Evolutionary conservation across 1,140 invertebrate species (phyloP), one percentile per base, ranked within the genome.

Genomic region (Neuroterus valhalla): DNA sequence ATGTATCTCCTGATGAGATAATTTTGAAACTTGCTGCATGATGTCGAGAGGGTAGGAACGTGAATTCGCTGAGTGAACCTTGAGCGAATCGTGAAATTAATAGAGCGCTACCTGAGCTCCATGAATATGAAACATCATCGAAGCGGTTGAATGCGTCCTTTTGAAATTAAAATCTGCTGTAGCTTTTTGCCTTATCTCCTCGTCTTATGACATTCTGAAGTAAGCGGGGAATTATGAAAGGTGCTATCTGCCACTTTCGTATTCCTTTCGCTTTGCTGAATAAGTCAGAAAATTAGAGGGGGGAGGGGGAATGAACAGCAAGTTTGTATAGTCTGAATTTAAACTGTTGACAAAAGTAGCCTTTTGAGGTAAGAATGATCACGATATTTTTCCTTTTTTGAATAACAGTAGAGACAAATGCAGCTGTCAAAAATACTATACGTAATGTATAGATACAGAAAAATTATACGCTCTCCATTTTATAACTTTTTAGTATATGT

Each of bases 21-120:
- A 62, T 62, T 23, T 62, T 62, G 55, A 15, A 62, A 62, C 31
- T 14, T 31, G 31, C 55, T 31, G 14, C 14, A 3, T 15, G 15
- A 48, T 48, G 46, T 48, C 46, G 46, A 48, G 46, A 48, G 6
- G 46, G 46, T 62, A 26, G 55, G 3, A 23, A 62, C 23, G 11
- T 62, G 15, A 38, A 62, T 62, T 62, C 31, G 55, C 31, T 62
- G 55, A 62, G 23, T 26, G 55, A 62, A 62, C 26, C 55, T n/a
- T 62, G 52, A 62, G 52, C 26, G 52, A 23, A 62, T 62, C 55
- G 55, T 62, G 23, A 31, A 62, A 62, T 62, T 62, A 62, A 62
- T 62, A 62, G 55, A 62, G 55, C 55, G 55, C 5, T n/a, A 62
- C 26, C 31, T 31, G 55, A 62, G 55, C 55, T 23, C 5, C n/a